These are phyloP conservation scores for Netelia fuscicornis DNA, from an alignment of 2,888 invertebrate genomes.

Conservation along the genomic window DNA sequence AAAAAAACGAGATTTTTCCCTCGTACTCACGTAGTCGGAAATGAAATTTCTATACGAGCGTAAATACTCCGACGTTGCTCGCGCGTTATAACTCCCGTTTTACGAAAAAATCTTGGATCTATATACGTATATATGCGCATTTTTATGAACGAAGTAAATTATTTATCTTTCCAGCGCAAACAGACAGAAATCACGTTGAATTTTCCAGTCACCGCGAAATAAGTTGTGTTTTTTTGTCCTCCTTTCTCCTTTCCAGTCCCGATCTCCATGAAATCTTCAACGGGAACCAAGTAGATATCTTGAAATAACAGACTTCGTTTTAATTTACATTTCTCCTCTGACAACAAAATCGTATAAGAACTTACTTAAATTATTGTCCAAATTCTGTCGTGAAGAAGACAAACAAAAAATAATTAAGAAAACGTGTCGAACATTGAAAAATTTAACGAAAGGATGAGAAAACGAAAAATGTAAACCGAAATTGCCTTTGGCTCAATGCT, in stretches of 20 bases:
- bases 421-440: background rate
- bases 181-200: background rate
- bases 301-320: too few species aligned
- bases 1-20: constrained; percentile 47
- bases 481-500: constrained; percentile 6
- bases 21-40: constrained; percentile 23
- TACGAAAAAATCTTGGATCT: too few species aligned
- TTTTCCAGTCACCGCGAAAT: background rate
- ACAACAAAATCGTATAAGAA: too few species aligned
- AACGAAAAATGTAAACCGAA: background rate
- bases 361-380: too few species aligned
- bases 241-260: too few species aligned
- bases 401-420: too few species aligned
- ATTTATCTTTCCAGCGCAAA: background rate
- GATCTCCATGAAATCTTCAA: too few species aligned
- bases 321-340: too few species aligned
- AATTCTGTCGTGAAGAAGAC: too few species aligned
- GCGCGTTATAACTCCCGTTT: background rate
- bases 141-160: background rate
- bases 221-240: background rate
- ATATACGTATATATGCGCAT: background rate
- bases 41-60: constrained; percentile 24
- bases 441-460: background rate
- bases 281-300: too few species aligned
- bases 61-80: background rate